Evolutionary conservation across 2,113 vertebrate species (phyloP), one percentile per base, ranked within the genome.

Genomic region (Myotis lucifugus): DNA sequence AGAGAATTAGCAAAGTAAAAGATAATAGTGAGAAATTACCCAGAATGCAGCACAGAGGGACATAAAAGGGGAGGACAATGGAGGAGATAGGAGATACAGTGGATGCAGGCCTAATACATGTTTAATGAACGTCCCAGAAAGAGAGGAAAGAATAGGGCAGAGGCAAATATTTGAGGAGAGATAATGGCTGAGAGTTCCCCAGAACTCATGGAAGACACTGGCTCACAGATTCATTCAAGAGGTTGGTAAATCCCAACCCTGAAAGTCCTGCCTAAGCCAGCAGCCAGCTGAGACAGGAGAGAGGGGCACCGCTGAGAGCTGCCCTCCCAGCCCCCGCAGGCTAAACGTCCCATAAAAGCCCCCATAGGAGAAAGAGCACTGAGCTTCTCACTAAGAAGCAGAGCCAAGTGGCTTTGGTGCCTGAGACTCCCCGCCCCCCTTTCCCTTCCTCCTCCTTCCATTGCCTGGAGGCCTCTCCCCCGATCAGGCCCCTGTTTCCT

Each of bases 21-120:
- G 48, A 50, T 81, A 85, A 92, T 54, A 82, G 52, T 64, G 73
- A 81, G 50, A 74, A 86, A 86, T 70, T 94, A 76, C 13, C 56
- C 85, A 81, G 54, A 56, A 34, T 59, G 48, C 8, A 42, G 42
- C 29, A 32, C 6, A 15, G 73, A 89, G 66, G 88, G 59, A 19
- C 37, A 61, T 70, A 64, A 85, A 73, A 25, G 54, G 21, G 50
- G 6, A 32, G 37, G 8, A 5, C 46, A 15, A 61, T 59, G 48
- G 56, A 34, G 29, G 82, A 70, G 61, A 78, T 77, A 91, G 81
- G 42, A 88, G 78, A 74, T 23, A 85, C 0, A 27, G 42, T 32
- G 59, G 10, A 27, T 11, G 27, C 21, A 84, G 64, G 29, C n/a
- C 18, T 89, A 56, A 34, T 19, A 21, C 4, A 18, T 18, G 29